Evolutionary conservation across 2,797 vertebrate genomes (phyloP).

Genomic region (Amblyopsis hoosieri): DNA sequence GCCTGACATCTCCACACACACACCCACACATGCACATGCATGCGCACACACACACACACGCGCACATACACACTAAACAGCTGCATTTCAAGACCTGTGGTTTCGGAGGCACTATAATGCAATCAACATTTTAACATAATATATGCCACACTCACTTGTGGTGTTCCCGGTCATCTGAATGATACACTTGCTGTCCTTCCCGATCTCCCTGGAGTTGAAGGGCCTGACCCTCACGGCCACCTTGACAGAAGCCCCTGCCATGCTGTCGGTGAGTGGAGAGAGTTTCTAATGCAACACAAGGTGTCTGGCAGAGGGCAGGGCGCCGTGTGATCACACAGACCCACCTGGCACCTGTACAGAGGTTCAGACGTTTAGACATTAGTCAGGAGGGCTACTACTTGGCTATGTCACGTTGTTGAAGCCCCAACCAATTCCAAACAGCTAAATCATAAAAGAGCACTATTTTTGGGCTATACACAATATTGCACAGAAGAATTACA

Average conservation of each 20-base stretch:
- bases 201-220: slow-evolving; percentile 95
- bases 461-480: too few relatives aligned
- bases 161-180: slow-evolving; percentile 98
- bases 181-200: slow-evolving; percentile 96
- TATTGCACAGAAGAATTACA: too few relatives aligned
- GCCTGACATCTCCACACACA: neutral
- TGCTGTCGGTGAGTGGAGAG: slow-evolving; percentile 54
- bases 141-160: slow-evolving; percentile 86
- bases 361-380: slow-evolving; percentile 2
- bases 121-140: too few relatives aligned
- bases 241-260: slow-evolving; percentile 96
- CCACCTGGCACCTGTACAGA: slow-evolving; percentile 60
- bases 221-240: slow-evolving; percentile 96
- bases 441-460: too few relatives aligned
- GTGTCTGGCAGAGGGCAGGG: slow-evolving; percentile 38
- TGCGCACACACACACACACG: neutral
- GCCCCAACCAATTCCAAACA: too few relatives aligned
- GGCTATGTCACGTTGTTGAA: too few relatives aligned
- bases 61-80: too few relatives aligned
- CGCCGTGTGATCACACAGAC: slow-evolving; percentile 46
- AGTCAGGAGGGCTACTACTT: too few relatives aligned
- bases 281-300: neutral
- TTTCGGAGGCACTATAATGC: too few relatives aligned
- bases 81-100: too few relatives aligned
- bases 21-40: too few relatives aligned